Percentiles rank a stretch among this genome's conserved stretches.
These are phyloP conservation scores for Musca domestica DNA, from an alignment of 1,140 invertebrate species.

Conservation along the genomic window DNA sequence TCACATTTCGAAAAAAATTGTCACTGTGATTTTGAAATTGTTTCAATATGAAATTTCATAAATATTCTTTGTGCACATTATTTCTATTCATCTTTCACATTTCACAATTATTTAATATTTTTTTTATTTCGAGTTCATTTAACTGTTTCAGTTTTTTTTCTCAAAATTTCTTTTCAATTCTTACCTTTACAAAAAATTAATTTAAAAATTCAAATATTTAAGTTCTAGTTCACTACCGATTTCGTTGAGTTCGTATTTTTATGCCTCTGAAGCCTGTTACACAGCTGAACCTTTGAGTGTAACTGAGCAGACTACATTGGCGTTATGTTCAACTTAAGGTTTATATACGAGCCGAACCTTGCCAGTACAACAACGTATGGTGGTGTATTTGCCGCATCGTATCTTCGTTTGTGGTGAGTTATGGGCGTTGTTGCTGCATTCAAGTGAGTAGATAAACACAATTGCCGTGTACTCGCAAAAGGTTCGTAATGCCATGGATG, in stretches of 20 bases:
- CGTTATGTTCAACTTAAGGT: constrained; percentile 12
- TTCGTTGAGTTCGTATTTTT: neutral
- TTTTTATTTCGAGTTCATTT: no score
- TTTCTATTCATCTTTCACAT: no score
- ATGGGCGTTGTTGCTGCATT: neutral
- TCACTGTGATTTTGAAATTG: no score
- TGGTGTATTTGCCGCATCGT: neutral
- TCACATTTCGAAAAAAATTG: no score
- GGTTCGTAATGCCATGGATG: neutral
- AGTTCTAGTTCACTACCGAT: constrained; percentile 12
- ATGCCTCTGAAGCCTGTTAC: constrained; percentile 26
- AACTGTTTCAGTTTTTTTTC: no score
- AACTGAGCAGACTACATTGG: constrained; percentile 29
- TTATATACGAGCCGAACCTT: constrained; percentile 26
- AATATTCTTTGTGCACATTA: no score
- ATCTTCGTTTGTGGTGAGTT: constrained; percentile 20
- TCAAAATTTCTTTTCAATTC: neutral
- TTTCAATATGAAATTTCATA: no score
- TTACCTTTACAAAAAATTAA: constrained; percentile 23
- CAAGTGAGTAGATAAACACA: no score
- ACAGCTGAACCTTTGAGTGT: constrained; percentile 30
- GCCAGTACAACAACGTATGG: neutral
- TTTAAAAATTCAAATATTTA: constrained; percentile 3
- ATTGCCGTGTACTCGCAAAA: neutral
- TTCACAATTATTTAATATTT: no score